Percentiles rank a stretch among this genome's conserved stretches.
Evolutionary conservation across 2,888 invertebrate genomes (phyloP).

Genomic region (Falcaria lacertinaria): DNA sequence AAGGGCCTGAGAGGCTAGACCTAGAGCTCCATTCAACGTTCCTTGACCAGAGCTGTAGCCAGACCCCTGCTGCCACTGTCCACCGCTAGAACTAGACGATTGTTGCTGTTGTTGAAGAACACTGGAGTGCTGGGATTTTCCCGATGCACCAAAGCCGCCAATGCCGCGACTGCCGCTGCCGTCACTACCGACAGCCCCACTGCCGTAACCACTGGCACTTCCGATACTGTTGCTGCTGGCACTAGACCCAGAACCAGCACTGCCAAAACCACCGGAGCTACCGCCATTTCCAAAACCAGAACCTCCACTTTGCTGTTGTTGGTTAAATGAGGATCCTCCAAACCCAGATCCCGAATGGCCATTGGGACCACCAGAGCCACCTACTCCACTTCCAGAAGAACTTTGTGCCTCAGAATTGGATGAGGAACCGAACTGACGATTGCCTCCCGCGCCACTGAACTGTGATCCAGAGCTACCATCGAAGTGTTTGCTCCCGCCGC

Average conservation of each 20-base stretch:
- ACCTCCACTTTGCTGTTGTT: neutral
- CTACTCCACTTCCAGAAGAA: too few species aligned
- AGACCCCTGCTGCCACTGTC: constrained; percentile 15
- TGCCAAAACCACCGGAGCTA: constrained; percentile 5
- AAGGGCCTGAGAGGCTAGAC: constrained; percentile 51
- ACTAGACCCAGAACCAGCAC: neutral
- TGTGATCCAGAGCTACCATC: constrained; percentile 3
- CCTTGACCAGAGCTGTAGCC: constrained; percentile 17
- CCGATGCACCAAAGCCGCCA: neutral
- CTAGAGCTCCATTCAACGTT: constrained; percentile 47
- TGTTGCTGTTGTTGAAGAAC: constrained; percentile 3
- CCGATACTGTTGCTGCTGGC: neutral
- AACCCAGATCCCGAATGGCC: neutral
- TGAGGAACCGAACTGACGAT: neutral
- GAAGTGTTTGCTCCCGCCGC: neutral
- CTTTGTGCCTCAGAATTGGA: too few species aligned
- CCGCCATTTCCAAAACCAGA: constrained; percentile 3
- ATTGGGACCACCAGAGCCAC: too few species aligned
- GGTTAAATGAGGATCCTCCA: neutral
- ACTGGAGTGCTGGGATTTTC: constrained; percentile 1
- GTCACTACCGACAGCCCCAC: neutral
- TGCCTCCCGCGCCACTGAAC: neutral
- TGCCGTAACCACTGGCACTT: neutral
- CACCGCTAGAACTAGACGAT: constrained; percentile 8
- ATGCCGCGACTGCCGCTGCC: too few species aligned